Evolutionary conservation across 2,888 invertebrate genomes (phyloP), one percentile per base, ranked within the genome.

Genomic region (Xestia c-nigrum): DNA sequence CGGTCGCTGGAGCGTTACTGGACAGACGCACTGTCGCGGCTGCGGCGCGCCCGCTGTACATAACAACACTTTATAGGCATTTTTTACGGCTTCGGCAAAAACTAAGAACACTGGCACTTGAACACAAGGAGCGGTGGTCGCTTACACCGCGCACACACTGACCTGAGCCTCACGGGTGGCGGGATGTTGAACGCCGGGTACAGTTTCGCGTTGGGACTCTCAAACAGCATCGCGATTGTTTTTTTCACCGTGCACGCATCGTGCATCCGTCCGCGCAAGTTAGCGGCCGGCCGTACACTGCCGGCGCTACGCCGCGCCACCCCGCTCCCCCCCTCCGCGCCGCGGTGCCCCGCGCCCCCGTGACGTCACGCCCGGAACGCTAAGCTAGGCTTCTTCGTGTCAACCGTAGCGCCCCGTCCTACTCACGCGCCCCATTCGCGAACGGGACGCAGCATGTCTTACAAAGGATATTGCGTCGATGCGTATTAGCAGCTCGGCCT

Each of bases 201-300:
- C 94, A 97, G 97, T 95, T 98, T 97, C 95, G 98, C 98, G 92
- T 97, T 97, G 92, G 98, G 97, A 97, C 97, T 98, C 95, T 98
- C 98, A 94, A 98, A 98, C 95, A 98, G 96, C 98, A 98, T 98
- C 94, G 94, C 94, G 94, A 92, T 90, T 83, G 83, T 88, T 92
- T 94, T 78, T 94, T 95, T 95, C 94, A 95, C 95, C 93, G 95
- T 91, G 92, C 92, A 92, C 93, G 92, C 95, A 93, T 94, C 74
- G 89, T 94, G 94, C 89, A 92, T 89, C 86, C 93, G 94, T 94
- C 92, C 93, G 91, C 90, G 79, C 91, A 88, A 88, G 87, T 85
- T 90, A 90, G 93, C 94, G 92, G 92, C 93, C 93, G 94, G 95
- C 95, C 94, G 95, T 91, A 90, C 89, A 96, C 96, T 96, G 94